phyloP scores from a whole-genome alignment of 2,888 invertebrate species.

The Stenodema calcarata region DNA sequence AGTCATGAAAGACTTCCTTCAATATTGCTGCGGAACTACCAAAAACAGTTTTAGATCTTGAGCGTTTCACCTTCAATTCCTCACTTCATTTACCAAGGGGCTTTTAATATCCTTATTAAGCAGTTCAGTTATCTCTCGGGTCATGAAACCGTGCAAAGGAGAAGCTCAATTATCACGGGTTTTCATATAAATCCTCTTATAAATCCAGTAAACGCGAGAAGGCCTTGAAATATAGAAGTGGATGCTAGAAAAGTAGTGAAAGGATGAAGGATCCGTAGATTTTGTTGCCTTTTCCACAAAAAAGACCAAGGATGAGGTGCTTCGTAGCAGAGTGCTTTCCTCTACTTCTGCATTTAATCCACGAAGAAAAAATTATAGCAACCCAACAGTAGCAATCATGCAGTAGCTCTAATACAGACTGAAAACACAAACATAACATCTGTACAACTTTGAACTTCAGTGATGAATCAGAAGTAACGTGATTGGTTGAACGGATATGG shows the following conservation, averaged over 20 bases:
- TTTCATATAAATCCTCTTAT: not conserved
- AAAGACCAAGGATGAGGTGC: too few species aligned
- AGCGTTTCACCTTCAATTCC: too few species aligned
- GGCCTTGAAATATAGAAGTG: not conserved
- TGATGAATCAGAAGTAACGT: not conserved
- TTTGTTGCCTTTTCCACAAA: too few species aligned
- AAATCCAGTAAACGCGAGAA: not conserved
- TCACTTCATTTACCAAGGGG: conserved; percentile 60
- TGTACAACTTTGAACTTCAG: not conserved
- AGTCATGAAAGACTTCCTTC: too few species aligned
- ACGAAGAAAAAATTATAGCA: not conserved
- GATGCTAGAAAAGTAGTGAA: too few species aligned
- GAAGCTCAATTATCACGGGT: not conserved
- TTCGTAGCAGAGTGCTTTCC: too few species aligned
- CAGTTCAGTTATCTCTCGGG: not conserved
- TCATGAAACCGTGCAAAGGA: not conserved
- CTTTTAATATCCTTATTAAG: not conserved
- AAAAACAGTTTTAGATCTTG: too few species aligned
- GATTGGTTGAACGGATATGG: not conserved
- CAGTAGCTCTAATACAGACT: not conserved
- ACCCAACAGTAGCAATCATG: not conserved
- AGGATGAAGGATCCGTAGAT: too few species aligned
- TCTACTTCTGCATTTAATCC: too few species aligned
- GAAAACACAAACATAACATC: not conserved
- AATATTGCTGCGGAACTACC: too few species aligned